These are phyloP conservation scores for Astur gentilis DNA, from an alignment of 2,113 vertebrate species.

Conservation along the genomic window DNA sequence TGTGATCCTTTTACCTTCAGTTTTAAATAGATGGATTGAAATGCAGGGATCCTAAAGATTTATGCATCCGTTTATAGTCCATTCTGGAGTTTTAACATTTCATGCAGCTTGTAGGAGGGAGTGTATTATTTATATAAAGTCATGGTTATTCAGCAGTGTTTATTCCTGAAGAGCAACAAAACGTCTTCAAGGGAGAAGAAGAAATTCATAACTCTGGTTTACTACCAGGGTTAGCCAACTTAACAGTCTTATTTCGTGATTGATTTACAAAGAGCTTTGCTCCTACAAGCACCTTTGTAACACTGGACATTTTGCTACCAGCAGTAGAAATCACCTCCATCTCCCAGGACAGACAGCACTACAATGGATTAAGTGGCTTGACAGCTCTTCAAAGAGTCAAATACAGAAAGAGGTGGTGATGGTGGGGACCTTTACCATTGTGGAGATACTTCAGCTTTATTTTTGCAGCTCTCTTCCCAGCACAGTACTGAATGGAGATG, in stretches of 20 bases:
- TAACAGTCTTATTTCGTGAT: not conserved
- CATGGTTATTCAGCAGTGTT: conserved; percentile 52
- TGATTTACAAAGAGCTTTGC: not conserved
- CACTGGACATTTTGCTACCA: not conserved
- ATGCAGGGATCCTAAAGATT: conserved; percentile 21
- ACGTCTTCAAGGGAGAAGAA: not conserved
- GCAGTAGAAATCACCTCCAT: not conserved
- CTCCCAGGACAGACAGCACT: not conserved
- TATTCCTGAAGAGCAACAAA: conserved; percentile 47
- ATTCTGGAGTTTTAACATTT: conserved; percentile 27
- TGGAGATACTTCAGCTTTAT: not conserved
- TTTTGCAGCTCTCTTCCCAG: not conserved
- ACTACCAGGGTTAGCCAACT: not conserved
- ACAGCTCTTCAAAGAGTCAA: not conserved
- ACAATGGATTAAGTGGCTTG: not conserved
- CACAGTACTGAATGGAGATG: not conserved
- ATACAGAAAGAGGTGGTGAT: not conserved
- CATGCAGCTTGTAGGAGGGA: conserved; percentile 2
- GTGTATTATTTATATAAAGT: conserved; percentile 44
- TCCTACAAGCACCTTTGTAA: not conserved
- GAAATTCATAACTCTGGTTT: conserved; percentile 31
- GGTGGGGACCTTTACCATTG: not conserved
- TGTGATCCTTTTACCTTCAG: conserved; percentile 17
- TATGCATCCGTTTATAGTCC: conserved; percentile 18
- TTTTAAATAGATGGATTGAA: conserved; percentile 39